Evolutionary conservation across 2,888 invertebrate species (phyloP), one percentile per base, ranked within the genome.

Genomic region (Nephrotoma guestfalica): DNA sequence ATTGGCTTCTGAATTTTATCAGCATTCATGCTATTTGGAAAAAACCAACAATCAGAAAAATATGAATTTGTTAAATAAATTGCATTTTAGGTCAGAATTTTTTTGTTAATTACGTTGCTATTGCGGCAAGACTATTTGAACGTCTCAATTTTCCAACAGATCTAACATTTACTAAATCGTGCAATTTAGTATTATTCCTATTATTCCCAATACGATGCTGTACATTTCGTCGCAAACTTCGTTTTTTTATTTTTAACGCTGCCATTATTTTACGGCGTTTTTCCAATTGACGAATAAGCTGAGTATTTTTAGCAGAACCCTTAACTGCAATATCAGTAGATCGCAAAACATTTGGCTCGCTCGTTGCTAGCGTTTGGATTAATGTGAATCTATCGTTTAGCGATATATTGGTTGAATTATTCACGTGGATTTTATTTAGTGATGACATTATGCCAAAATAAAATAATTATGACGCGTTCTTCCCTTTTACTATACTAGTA

Each of bases 401-500:
- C 41, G 92, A 90, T 87, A 92, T 89, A 87, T 90, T 90, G 11
- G 94, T 94, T 13, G 93, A 91, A 86, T 92, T 92, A 45, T 93
- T 91, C 2, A 90, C 89, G 87, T 90, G 90, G 86, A 90, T 90
- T 89, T 89, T 89, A 86, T 89, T 89, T 87, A 89, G 88, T 45
- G 89, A 87, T 71, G 71, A 71, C 71, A 71, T 71, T 71, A 9
- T 71, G 71, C 18, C 1, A 71, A 71, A 71, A 71, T 71, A 15
- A 30, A 30, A 30, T 71, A 15, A 51, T 51, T 51, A 51, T 4
- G 6, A 57, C 6, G 18, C 18, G 71, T 9, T 0, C 7, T 71
- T 30, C 71, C 11, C 30, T 71, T 51, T 71, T 71, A 71, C 71
- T 30, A 71, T 71, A 71, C 4, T 71, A 71, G 71, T 30, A 71